phyloP scores from a whole-genome alignment of 2,113 vertebrate species.

The Lophura nycthemera region DNA sequence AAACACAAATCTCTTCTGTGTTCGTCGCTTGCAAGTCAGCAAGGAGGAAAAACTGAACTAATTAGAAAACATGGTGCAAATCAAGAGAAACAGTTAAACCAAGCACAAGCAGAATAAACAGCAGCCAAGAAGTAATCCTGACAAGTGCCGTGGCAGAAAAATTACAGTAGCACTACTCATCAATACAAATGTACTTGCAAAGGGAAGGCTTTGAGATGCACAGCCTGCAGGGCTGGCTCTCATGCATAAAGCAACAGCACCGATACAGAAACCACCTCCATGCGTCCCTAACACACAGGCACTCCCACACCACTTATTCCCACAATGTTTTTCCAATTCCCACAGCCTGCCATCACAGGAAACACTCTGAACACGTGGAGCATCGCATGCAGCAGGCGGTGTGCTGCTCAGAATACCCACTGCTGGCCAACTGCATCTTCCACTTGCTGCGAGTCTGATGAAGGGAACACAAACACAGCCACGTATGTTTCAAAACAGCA shows the following conservation, averaged over 20 bases:
- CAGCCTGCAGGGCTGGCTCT: neutral
- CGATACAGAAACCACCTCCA: neutral
- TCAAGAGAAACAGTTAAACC: neutral
- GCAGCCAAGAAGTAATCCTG: neutral
- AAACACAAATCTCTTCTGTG: neutral
- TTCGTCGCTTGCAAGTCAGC: neutral
- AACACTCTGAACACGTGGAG: neutral
- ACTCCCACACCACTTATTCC: neutral
- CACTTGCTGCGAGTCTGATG: rapidly evolving
- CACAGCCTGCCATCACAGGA: neutral
- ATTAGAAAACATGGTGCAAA: neutral
- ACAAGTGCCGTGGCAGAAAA: neutral
- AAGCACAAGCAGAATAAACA: neutral
- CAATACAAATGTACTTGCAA: neutral
- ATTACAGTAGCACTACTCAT: neutral
- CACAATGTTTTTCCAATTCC: neutral
- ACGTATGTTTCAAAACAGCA: neutral
- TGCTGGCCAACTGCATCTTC: neutral
- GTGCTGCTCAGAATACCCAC: neutral
- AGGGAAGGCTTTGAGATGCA: neutral
- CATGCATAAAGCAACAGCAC: neutral
- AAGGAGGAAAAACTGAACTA: neutral
- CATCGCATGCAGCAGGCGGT: rapidly evolving
- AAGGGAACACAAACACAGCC: neutral
- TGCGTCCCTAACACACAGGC: neutral